Percentiles rank a stretch among this genome's conserved stretches.
phyloP scores from a whole-genome alignment of 1,140 invertebrate genomes.

The Ceratina japonica region DNA sequence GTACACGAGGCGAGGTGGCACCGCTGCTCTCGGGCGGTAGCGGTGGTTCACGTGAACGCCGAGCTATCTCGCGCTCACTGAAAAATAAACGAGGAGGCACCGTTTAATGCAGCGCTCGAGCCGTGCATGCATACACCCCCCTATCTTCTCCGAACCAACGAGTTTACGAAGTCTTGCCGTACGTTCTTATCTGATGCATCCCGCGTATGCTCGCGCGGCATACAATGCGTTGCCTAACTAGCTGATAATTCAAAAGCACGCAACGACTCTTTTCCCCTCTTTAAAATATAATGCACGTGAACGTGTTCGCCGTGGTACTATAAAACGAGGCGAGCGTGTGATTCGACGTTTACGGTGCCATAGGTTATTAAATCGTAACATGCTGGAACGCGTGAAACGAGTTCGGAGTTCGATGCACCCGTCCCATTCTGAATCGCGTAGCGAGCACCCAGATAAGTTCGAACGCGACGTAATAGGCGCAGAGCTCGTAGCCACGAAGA shows the following conservation, averaged over 20 bases:
- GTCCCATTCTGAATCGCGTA: background rate
- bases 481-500: no score
- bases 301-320: no score
- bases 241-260: constrained; percentile 12
- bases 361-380: background rate
- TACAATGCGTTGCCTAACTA: constrained; percentile 26
- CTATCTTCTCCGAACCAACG: constrained; percentile 1
- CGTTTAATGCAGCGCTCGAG: constrained; percentile 44
- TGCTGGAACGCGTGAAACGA: background rate
- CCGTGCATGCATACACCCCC: background rate
- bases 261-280: constrained; percentile 14
- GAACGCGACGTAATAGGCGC: no score
- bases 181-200: constrained; percentile 55
- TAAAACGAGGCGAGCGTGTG: no score
- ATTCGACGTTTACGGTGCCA: no score
- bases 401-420: background rate
- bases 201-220: constrained; percentile 26
- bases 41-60: constrained; percentile 43
- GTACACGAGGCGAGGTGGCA: constrained; percentile 34
- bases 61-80: constrained; percentile 53
- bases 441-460: background rate
- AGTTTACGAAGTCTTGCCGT: constrained; percentile 31
- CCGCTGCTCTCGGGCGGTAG: constrained; percentile 46
- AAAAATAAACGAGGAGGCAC: constrained; percentile 61
- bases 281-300: background rate